Evolutionary conservation across 2,888 invertebrate genomes (phyloP), one percentile per base, ranked within the genome.

Genomic region (Trichacis sp.): DNA sequence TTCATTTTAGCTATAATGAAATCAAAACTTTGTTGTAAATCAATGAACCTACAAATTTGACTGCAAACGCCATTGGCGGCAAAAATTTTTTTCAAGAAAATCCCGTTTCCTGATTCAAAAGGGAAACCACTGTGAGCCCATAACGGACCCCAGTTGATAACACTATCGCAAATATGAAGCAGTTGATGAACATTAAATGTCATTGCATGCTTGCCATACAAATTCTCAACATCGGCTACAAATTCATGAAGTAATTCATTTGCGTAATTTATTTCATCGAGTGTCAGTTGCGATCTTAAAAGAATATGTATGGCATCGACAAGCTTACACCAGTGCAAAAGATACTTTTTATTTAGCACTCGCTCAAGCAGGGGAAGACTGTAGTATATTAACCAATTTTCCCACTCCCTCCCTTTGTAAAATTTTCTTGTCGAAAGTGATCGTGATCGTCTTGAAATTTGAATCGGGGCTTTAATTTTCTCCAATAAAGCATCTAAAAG

Each of bases 21-120:
- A 11, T 55, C 12, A 3, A 55, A 47, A 43, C 54, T 53, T 20
- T 60, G 30, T 18, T 45, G 29, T 1, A 49, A 12, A 9, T 19
- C 30, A 14, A 60, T 18, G 29, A 15, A 48, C 9, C 54, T 30
- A 48, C 42, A 53, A 17, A 60, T 50, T 46, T 60, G 60, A 40
- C 49, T 36, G 1, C 24, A 19, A 18, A 61, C 45, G 6, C 68
- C 64, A 45, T 66, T 66, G 1, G 61, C 62, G 29, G 55, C 40
- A 15, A 65, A 51, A 20, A 64, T 47, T 14, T 54, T 51, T 8
- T 49, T 51, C 12, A 54, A 15, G 4, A 59, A 4, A 5, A 48
- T 58, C 11, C 45, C 48, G 42, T 63, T 56, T n/a, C 36, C 53
- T 1, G 40, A 47, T 43, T 67, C 59, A 24, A 67, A 67, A 1